Percentiles rank a stretch among this genome's conserved stretches.
phyloP scores from a whole-genome alignment of 1,140 invertebrate species.

The Homalodisca vitripennis region DNA sequence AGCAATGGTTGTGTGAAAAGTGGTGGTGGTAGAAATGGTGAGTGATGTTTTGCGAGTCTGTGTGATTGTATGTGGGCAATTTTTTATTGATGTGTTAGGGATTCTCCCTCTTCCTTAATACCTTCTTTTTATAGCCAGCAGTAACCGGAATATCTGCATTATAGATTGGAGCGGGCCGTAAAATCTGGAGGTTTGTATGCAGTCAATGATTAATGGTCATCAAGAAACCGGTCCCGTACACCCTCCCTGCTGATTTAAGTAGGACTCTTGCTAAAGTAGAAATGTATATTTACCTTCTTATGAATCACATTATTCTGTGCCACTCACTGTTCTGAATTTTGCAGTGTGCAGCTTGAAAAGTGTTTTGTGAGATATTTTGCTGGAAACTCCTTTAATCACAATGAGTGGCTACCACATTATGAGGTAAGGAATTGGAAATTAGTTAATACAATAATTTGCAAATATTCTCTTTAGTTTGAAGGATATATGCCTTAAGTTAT shows the following conservation, averaged over 20 bases:
- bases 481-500: no score
- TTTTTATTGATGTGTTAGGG: conserved; percentile 22
- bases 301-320: conserved; percentile 19
- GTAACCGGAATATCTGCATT: conserved; percentile 35
- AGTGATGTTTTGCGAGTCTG: conserved; percentile 20
- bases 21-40: conserved; percentile 3
- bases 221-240: conserved; percentile 30
- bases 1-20: no score
- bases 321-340: conserved; percentile 26
- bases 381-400: no score
- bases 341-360: conserved; percentile 19
- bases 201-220: conserved; percentile 29
- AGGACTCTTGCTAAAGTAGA: conserved; percentile 19
- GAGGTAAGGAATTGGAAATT: no score
- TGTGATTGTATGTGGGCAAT: conserved; percentile 25
- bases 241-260: conserved; percentile 28
- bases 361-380: no score
- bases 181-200: conserved; percentile 30
- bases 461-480: no score
- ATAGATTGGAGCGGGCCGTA: conserved; percentile 29
- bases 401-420: no score
- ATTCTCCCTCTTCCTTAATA: conserved; percentile 27
- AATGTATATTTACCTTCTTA: conserved; percentile 26
- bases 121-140: conserved; percentile 23
- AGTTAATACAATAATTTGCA: no score